phyloP scores from a whole-genome alignment of 2,888 invertebrate genomes.

The Agrypnus murinus region DNA sequence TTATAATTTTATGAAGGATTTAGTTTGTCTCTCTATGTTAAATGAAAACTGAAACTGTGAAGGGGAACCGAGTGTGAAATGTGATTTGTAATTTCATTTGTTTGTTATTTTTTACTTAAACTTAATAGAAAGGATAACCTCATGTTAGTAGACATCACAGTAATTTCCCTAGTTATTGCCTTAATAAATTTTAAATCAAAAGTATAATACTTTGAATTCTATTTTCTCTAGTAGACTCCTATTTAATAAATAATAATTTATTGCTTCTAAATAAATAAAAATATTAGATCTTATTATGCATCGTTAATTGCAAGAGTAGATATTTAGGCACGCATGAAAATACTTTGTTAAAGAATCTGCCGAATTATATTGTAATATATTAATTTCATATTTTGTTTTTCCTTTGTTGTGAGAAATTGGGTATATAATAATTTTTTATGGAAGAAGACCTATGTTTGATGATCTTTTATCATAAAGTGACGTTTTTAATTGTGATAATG shows the following conservation, averaged over 20 bases:
- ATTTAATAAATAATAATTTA: slow-evolving; percentile 32
- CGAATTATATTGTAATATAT: background rate
- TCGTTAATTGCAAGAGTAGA: slow-evolving; percentile 27
- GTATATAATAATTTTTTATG: background rate
- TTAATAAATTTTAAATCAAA: slow-evolving; percentile 36
- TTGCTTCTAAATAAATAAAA: slow-evolving; percentile 26
- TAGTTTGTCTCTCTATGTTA: no score
- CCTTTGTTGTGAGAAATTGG: background rate
- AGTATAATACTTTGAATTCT: slow-evolving; percentile 30
- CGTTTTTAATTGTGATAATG: slow-evolving; percentile 46
- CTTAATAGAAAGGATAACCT: background rate
- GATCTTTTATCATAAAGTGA: slow-evolving; percentile 32
- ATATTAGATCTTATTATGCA: slow-evolving; percentile 20
- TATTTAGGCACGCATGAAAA: slow-evolving; percentile 16
- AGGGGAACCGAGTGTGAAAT: no score
- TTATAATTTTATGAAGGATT: background rate
- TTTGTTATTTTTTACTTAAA: no score
- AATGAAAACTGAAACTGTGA: no score
- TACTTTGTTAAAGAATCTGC: slow-evolving; percentile 15
- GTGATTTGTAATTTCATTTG: no score
- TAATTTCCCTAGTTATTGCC: slow-evolving; percentile 34
- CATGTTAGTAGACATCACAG: background rate
- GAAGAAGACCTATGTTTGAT: slow-evolving; percentile 6
- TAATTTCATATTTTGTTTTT: slow-evolving; percentile 5
- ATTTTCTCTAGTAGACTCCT: slow-evolving; percentile 15